Percentiles rank a stretch among this genome's conserved stretches.
Evolutionary conservation across 2,888 invertebrate genomes (phyloP).

Genomic region (Nomada fucata): DNA sequence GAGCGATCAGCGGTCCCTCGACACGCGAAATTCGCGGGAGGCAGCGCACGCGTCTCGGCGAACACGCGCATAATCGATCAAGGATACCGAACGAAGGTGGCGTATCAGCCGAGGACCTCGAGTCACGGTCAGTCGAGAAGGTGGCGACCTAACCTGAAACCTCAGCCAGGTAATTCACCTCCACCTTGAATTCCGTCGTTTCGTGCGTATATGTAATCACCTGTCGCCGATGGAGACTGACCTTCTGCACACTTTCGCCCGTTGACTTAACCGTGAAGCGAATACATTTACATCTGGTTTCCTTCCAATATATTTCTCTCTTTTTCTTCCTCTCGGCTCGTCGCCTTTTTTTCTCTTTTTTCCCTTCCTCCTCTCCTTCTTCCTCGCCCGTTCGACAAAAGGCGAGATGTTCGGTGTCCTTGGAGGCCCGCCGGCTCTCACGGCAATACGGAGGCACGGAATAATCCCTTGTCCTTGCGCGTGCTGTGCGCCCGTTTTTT

Average conservation of each 20-base stretch:
- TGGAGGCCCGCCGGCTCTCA: conserved; percentile 72
- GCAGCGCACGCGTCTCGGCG: conserved; percentile 33
- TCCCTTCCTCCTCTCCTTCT: neutral
- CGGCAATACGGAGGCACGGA: conserved; percentile 66
- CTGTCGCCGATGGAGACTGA: conserved; percentile 75
- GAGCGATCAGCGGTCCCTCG: neutral
- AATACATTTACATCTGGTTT: conserved; percentile 80
- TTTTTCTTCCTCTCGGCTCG: conserved; percentile 9
- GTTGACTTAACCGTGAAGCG: conserved; percentile 72
- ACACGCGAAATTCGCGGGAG: conserved; percentile 33
- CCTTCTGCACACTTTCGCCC: conserved; percentile 75
- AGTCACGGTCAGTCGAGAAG: conserved; percentile 72
- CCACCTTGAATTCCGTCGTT: conserved; percentile 73
- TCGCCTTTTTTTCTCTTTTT: neutral
- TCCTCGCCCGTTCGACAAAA: conserved; percentile 72
- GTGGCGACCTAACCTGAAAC: conserved; percentile 75
- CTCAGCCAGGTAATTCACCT: conserved; percentile 78
- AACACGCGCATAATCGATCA: conserved; percentile 66
- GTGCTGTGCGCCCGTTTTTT: conserved; percentile 58
- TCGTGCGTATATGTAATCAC: conserved; percentile 72
- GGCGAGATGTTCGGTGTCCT: conserved; percentile 77
- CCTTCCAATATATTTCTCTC: conserved; percentile 53
- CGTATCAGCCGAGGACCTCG: conserved; percentile 67
- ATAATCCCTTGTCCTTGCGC: conserved; percentile 71
- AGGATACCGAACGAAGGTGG: conserved; percentile 64